Percentiles rank a stretch among this genome's conserved stretches.
These are phyloP conservation scores for Dasypogon diadema DNA, from an alignment of 2,888 invertebrate species.

Conservation along the genomic window DNA sequence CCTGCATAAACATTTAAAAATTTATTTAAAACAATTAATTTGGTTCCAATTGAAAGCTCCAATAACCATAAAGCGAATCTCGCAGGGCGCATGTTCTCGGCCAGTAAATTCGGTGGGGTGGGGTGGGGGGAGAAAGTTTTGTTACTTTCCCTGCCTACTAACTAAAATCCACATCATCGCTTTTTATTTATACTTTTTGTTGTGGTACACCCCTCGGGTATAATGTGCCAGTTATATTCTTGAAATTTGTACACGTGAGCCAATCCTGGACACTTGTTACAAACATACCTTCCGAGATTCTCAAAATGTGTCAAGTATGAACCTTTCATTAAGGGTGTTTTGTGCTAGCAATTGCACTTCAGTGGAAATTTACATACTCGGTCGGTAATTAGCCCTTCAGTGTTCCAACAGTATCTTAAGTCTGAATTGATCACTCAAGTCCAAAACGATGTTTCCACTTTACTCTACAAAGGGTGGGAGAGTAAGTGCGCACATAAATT, in stretches of 20 bases:
- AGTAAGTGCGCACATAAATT: no score
- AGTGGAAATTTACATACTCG: neutral
- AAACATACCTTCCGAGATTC: neutral
- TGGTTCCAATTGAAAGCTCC: constrained; percentile 1
- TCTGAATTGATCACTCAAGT: neutral
- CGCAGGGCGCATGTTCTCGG: constrained; percentile 7
- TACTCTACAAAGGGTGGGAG: no score
- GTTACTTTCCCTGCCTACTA: constrained; percentile 2
- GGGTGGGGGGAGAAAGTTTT: neutral
- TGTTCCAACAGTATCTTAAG: neutral
- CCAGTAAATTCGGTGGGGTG: neutral
- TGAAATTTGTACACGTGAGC: constrained; percentile 15
- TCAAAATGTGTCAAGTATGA: constrained; percentile 4
- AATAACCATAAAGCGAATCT: neutral
- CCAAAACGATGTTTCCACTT: neutral
- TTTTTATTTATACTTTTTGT: constrained; percentile 1
- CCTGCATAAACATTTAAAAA: neutral
- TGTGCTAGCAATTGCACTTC: neutral
- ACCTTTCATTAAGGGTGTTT: no score
- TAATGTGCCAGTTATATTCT: constrained; percentile 10
- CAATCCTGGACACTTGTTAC: constrained; percentile 10
- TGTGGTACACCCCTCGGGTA: constrained; percentile 16
- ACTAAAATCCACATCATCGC: neutral
- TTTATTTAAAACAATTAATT: constrained; percentile 27
- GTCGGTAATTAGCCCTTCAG: neutral